A percentile compares a stretch with the other conserved stretches of the same genome.
Evolutionary conservation across 2,888 invertebrate species (phyloP).

Genomic region (Buathra laborator): DNA sequence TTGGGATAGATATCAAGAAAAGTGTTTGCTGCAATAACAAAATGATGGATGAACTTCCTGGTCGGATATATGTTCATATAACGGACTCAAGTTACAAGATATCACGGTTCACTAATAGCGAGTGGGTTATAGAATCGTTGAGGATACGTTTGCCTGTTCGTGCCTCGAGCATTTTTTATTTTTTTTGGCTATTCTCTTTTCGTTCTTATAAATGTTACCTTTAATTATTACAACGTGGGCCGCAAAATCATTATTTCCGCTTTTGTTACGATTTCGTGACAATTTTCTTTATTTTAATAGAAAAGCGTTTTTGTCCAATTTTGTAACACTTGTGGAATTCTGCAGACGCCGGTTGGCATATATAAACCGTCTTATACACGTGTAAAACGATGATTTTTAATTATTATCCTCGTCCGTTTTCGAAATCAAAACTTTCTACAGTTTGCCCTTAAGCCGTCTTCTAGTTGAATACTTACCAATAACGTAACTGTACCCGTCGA

Average conservation of each 20-base stretch:
- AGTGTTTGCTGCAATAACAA: conserved; percentile 44
- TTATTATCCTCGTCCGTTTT: neutral
- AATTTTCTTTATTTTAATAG: no score
- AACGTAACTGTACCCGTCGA: conserved; percentile 95
- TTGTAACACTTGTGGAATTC: no score
- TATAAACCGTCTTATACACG: no score
- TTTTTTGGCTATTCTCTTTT: neutral
- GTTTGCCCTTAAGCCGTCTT: conserved; percentile 5
- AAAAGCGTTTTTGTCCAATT: no score
- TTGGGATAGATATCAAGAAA: conserved; percentile 10
- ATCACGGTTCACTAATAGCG: conserved; percentile 11
- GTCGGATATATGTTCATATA: conserved; percentile 21
- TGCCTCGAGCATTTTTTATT: conserved; percentile 11
- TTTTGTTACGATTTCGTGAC: no score
- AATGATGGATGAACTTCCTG: conserved; percentile 32
- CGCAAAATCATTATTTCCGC: neutral
- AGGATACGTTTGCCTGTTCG: conserved; percentile 15
- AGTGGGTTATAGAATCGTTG: conserved; percentile 8
- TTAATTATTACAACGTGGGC: neutral
- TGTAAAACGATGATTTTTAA: neutral
- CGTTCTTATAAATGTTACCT: conserved; percentile 26
- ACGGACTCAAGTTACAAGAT: conserved; percentile 10
- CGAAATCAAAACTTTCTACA: neutral
- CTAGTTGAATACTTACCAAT: conserved; percentile 89
- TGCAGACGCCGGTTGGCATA: neutral